These are phyloP conservation scores for Tridacna crocea DNA, from an alignment of 2,888 invertebrate genomes.

Conservation along the genomic window DNA sequence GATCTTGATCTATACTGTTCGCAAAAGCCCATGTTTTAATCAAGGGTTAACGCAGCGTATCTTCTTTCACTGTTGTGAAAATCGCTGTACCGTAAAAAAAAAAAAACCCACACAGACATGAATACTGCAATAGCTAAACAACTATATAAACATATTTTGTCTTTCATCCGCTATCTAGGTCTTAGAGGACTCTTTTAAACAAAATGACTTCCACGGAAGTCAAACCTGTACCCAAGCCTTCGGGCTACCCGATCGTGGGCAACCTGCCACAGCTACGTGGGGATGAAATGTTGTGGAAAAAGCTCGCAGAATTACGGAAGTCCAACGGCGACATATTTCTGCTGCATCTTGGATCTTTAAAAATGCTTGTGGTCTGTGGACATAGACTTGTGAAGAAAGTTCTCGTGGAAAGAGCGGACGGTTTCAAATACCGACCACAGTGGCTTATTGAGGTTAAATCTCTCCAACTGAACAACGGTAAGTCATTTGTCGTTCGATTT, in stretches of 20 bases:
- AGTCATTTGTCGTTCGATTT: not conserved
- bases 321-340: slow-evolving; percentile 49
- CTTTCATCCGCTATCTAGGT: no score
- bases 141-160: no score
- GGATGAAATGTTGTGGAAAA: slow-evolving; percentile 55
- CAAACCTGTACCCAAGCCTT: slow-evolving; percentile 36
- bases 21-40: no score
- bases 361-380: slow-evolving; percentile 54
- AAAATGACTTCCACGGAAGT: no score
- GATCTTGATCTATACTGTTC: no score
- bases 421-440: slow-evolving; percentile 50
- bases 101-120: no score
- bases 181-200: no score
- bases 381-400: slow-evolving; percentile 48
- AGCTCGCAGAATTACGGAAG: slow-evolving; percentile 46
- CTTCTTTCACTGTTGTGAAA: no score
- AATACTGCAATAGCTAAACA: no score
- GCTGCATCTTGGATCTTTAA: slow-evolving; percentile 46
- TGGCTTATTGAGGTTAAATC: slow-evolving; percentile 54
- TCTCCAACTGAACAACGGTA: slow-evolving; percentile 49
- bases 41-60: no score
- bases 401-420: slow-evolving; percentile 30
- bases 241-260: slow-evolving; percentile 46
- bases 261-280: slow-evolving; percentile 49
- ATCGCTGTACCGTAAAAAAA: no score